These are phyloP conservation scores for Chaunax sp. DNA, from an alignment of 2,797 vertebrate species.

Conservation along the genomic window DNA sequence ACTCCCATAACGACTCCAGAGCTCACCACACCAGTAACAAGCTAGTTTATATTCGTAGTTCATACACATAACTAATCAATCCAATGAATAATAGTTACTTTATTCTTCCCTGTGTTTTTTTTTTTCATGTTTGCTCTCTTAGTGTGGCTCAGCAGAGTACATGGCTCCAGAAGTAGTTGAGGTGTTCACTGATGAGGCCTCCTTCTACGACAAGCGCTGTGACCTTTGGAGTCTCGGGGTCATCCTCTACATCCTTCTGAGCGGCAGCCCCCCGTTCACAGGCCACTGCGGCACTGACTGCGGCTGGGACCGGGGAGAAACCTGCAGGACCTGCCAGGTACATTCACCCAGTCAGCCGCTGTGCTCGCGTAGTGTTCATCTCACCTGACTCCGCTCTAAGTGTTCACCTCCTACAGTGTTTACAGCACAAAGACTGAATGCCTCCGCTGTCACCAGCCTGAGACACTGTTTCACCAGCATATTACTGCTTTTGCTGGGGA, in stretches of 20 bases:
- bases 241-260: constrained; percentile 96
- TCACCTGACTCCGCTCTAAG: not conserved
- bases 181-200: constrained; percentile 96
- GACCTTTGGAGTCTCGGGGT: constrained; percentile 98
- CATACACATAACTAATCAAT: not conserved
- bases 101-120: not conserved
- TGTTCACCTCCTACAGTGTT: not conserved
- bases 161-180: constrained; percentile 99
- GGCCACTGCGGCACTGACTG: constrained; percentile 95
- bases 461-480: not conserved
- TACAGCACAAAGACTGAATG: not conserved
- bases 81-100: not conserved
- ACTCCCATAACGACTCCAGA: constrained; percentile 97
- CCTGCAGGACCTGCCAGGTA: constrained; percentile 95
- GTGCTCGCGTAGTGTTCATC: not conserved
- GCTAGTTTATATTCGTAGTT: not conserved
- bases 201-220: constrained; percentile 98
- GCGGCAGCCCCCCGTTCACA: constrained; percentile 95
- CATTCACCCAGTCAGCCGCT: not conserved
- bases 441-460: not conserved
- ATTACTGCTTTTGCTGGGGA: not conserved
- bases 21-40: constrained; percentile 93
- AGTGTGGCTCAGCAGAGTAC: constrained; percentile 98
- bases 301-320: constrained; percentile 96
- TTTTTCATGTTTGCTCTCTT: constrained; percentile 2